phyloP scores from a whole-genome alignment of 2,888 invertebrate species.

The Noctua pronuba region DNA sequence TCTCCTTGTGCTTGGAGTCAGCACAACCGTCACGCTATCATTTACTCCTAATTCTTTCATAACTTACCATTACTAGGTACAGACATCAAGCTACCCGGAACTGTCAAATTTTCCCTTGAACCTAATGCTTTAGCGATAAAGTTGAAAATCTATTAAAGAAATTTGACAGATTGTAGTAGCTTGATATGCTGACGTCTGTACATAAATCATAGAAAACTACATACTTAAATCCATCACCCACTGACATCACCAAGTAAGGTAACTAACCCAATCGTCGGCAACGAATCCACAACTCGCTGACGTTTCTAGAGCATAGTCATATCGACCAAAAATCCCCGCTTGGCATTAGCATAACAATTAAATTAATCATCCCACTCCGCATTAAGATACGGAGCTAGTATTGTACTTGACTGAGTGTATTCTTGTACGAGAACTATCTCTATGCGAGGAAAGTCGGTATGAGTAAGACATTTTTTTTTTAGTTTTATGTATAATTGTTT shows the following conservation, averaged over 20 bases:
- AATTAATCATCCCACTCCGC: conserved; percentile 83
- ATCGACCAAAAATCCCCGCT: conserved; percentile 83
- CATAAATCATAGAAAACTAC: background rate
- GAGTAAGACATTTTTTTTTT: background rate
- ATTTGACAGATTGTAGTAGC: no score
- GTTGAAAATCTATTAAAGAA: no score
- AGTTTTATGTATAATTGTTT: background rate
- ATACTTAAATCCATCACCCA: conserved; percentile 2
- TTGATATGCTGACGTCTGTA: no score
- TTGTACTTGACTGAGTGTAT: conserved; percentile 42
- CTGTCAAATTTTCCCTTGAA: no score
- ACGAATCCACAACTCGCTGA: conserved; percentile 33
- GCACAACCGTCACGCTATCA: background rate
- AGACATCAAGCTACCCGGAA: no score
- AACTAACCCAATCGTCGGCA: conserved; percentile 23
- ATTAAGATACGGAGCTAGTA: conserved; percentile 68
- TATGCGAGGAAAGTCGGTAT: background rate
- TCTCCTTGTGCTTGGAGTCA: background rate
- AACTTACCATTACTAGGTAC: background rate
- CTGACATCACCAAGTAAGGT: conserved; percentile 39
- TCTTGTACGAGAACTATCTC: conserved; percentile 36
- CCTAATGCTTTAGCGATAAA: no score
- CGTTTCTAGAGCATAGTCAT: conserved; percentile 61
- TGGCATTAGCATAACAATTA: conserved; percentile 86
- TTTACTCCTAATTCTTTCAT: background rate